Base-by-base conservation (phyloP, 2,113 vertebrate genomes). In the Aramus guarauna region DNA sequence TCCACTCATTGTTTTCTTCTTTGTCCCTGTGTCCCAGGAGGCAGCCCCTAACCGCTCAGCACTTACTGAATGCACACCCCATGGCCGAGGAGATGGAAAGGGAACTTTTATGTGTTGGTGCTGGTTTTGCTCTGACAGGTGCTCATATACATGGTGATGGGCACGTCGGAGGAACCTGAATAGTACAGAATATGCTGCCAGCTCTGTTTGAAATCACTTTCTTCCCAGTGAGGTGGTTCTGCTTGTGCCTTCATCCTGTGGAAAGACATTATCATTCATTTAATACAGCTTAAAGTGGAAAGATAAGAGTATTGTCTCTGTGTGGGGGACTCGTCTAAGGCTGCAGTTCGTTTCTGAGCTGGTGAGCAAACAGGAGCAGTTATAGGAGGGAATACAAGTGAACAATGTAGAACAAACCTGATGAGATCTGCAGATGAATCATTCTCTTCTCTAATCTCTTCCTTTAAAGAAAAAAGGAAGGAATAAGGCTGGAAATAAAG, bases 301-400 rank as follows among this genome's bases (percentile, higher is more conserved):
- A 91, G 94, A 88, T 91, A 87, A 94, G 92, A 92, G 77, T 66
- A 79, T 11, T 45, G 77, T 91, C 76, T 91, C 94, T 79, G 45
- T 87, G 83, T 76, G 76, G 19, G 92, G 26, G 48, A 79, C 69
- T 82, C 11, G 2, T 86, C 66, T 95, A 62, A 91, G 63, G 77
- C 92, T 79, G 53, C 63, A 62, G 73, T 30, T 95, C 36, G 0
- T 89, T 94, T 95, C 84, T 79, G 66, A 95, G 69, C 88, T 68
- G 83, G 80, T 76, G 91, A 92, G 92, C 69, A 95, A 95, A 85
- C 90, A 96, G 69, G 53, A 94, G 58, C 55, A 50, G 56, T 89
- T 96, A 78, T 30, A 85, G 66, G 58, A 87, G 84, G 67, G 53
- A 92, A 85, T 62, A 62, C 53, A 84, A 73, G 41, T 32, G 88